Percentiles rank a stretch among this genome's conserved stretches.
Evolutionary conservation across 1,140 invertebrate species (phyloP).

Genomic region (Eufriesea mexicana): DNA sequence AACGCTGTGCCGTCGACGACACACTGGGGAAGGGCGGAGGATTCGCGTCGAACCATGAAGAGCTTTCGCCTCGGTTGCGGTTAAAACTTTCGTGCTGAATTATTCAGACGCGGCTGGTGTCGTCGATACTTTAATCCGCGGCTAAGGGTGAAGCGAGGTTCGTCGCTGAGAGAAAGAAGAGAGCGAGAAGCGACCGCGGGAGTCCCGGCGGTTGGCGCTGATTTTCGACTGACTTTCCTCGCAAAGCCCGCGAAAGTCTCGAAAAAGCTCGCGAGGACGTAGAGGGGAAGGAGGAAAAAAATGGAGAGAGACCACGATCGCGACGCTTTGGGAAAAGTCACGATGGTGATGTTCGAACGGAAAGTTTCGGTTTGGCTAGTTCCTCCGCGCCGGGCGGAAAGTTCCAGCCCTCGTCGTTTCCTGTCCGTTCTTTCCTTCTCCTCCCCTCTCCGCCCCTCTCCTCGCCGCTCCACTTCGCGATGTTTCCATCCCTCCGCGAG

Average conservation of each 20-base stretch:
- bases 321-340: neutral
- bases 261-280: neutral
- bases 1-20: neutral
- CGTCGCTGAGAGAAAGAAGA: slow-evolving; percentile 30
- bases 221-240: slow-evolving; percentile 57
- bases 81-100: slow-evolving; percentile 79
- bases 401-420: neutral
- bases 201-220: slow-evolving; percentile 48
- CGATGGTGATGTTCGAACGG: neutral
- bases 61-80: slow-evolving; percentile 41
- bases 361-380: slow-evolving; percentile 21
- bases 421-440: neutral
- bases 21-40: neutral
- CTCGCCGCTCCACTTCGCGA: neutral
- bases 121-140: slow-evolving; percentile 80
- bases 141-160: slow-evolving; percentile 22
- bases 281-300: neutral
- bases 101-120: slow-evolving; percentile 76
- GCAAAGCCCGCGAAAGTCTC: slow-evolving; percentile 46
- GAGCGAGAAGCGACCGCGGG: slow-evolving; percentile 23
- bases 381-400: neutral
- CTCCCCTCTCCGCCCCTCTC: neutral
- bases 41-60: slow-evolving; percentile 35
- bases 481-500: neutral
- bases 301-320: slow-evolving; percentile 6